Evolutionary conservation across 92 coral and sea anemone genomes (phyloP).

Genomic region (Zoanthus sociatus): DNA sequence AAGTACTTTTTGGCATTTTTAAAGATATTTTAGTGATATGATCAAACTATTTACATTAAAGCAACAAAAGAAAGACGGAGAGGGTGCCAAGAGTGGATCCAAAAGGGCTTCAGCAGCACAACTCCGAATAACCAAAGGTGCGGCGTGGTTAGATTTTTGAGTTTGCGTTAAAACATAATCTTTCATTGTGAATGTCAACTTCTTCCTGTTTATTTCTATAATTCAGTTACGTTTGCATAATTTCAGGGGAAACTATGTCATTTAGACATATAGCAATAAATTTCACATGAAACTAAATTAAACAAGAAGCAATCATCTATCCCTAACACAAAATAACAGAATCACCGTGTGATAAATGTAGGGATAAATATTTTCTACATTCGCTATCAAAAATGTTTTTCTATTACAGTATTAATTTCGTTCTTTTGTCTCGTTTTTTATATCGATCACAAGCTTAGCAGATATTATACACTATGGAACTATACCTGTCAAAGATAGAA

Average conservation of each 20-base stretch:
- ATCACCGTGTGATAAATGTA: background rate
- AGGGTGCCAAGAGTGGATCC: slow-evolving; percentile 91
- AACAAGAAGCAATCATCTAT: background rate
- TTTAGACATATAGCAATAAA: background rate
- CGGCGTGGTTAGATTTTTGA: slow-evolving; percentile 58
- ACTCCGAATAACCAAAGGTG: slow-evolving; percentile 97
- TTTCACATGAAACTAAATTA: background rate
- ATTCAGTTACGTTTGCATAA: background rate
- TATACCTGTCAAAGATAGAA: background rate
- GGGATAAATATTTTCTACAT: background rate
- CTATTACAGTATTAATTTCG: background rate
- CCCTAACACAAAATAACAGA: slow-evolving; percentile 20
- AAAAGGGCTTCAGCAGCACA: slow-evolving; percentile 99
- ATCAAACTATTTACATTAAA: slow-evolving; percentile 95
- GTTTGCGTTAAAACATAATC: slow-evolving; percentile 44
- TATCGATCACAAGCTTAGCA: background rate
- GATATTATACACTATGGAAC: background rate
- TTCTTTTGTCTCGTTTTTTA: background rate
- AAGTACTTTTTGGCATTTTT: slow-evolving; percentile 47
- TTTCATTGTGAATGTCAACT: slow-evolving; percentile 36
- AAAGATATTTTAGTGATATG: slow-evolving; percentile 75
- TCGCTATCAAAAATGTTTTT: background rate
- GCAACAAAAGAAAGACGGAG: slow-evolving; percentile 99
- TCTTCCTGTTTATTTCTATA: slow-evolving; percentile 1
- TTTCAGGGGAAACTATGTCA: background rate